Conservation (phyloP, 2,113 vertebrate genomes). For the Mugil cephalus region DNA sequence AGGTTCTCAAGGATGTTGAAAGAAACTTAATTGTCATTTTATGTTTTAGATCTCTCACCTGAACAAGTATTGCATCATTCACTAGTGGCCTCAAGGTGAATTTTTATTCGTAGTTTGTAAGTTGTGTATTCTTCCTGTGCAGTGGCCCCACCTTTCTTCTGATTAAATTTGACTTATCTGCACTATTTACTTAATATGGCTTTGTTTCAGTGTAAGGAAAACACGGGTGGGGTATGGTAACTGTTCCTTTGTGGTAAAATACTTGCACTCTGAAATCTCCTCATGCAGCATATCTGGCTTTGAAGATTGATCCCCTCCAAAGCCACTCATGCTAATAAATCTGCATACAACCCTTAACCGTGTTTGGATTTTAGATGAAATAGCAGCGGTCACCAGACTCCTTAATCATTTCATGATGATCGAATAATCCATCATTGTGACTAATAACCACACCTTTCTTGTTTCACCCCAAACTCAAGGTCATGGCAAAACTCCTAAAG, state of each 20-base stretch:
- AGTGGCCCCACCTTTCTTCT: background rate
- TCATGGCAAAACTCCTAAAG: slow-evolving; percentile 98
- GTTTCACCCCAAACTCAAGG: slow-evolving; percentile 80
- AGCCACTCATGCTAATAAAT: background rate
- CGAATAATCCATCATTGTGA: background rate
- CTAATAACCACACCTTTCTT: background rate
- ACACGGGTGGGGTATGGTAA: no score
- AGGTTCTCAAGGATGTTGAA: no score
- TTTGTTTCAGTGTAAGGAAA: background rate
- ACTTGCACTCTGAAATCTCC: no score
- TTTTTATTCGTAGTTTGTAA: no score
- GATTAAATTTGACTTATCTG: background rate
- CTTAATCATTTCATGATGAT: no score
- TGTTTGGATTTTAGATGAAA: background rate
- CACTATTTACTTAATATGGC: background rate
- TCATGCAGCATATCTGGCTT: background rate
- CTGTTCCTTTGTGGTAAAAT: no score
- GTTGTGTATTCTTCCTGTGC: background rate
- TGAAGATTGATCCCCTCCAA: background rate
- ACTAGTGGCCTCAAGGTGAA: no score
- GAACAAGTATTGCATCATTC: no score
- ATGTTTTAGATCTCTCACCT: no score
- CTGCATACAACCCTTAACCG: background rate
- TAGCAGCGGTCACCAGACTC: background rate
- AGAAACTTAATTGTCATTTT: no score